Conservation (phyloP, 2,888 invertebrate species). For the Parasteatoda lunata region DNA sequence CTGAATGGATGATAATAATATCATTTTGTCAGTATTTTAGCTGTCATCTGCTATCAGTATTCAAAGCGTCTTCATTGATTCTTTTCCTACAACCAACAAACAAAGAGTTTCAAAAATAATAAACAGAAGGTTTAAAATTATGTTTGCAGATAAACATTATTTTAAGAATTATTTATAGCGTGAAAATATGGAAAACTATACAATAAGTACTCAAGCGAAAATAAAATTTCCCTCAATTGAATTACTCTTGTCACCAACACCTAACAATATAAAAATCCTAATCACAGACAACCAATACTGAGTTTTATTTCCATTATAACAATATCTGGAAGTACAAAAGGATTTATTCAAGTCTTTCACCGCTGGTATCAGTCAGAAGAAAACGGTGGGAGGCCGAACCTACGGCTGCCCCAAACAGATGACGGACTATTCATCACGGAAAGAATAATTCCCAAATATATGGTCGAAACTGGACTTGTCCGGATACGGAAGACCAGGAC, state of each 20-base stretch:
- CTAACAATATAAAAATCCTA: not conserved
- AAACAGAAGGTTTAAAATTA: too few species aligned
- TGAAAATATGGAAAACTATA: too few species aligned
- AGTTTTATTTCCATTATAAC: not conserved
- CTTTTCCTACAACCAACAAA: too few species aligned
- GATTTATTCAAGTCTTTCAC: not conserved
- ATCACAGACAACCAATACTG: not conserved
- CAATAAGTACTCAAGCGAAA: not conserved
- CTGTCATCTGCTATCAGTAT: too few species aligned
- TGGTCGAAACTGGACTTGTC: slow-evolving; percentile 25
- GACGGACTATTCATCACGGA: slow-evolving; percentile 19
- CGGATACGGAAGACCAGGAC: slow-evolving; percentile 9
- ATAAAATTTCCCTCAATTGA: not conserved
- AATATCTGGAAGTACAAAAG: not conserved
- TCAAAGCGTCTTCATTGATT: too few species aligned
- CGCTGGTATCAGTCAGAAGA: not conserved
- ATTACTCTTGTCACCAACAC: not conserved
- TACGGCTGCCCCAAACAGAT: slow-evolving; percentile 22
- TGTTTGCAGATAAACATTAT: too few species aligned
- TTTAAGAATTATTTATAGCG: too few species aligned
- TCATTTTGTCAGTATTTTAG: too few species aligned
- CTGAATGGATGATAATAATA: too few species aligned
- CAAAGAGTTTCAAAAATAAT: too few species aligned
- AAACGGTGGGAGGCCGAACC: slow-evolving; percentile 13
- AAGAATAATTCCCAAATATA: slow-evolving; percentile 10